Evolutionary conservation across 2,113 vertebrate species (phyloP).

Genomic region (Cichladusa arquata): DNA sequence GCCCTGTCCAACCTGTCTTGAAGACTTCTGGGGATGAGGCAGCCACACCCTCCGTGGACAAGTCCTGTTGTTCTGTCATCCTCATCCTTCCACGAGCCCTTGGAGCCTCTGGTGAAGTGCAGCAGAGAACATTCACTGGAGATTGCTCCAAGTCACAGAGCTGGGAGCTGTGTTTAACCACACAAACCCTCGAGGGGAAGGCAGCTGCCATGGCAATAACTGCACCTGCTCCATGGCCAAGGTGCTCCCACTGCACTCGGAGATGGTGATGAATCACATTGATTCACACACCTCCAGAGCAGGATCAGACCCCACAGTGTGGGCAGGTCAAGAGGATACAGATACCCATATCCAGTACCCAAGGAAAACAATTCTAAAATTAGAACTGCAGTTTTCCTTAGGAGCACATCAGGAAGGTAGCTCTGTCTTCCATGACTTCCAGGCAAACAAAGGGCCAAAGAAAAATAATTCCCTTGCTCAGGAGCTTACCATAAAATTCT

Average conservation of each 20-base stretch:
- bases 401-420: not conserved
- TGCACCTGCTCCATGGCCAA: not conserved
- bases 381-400: not conserved
- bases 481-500: not conserved
- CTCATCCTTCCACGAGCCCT: not conserved
- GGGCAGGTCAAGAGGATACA: not conserved
- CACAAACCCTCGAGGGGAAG: not conserved
- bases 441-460: not conserved
- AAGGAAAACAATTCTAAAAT: not conserved
- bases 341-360: not conserved
- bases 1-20: not conserved
- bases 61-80: not conserved
- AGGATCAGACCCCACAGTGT: not conserved
- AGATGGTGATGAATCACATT: not conserved
- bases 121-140: not conserved
- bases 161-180: not conserved
- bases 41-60: not conserved
- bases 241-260: not conserved
- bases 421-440: not conserved
- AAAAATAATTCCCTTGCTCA: not conserved
- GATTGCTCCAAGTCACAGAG: not conserved
- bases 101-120: not conserved
- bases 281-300: not conserved
- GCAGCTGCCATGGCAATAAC: not conserved
- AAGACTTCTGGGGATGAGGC: not conserved